Evolutionary conservation across 2,797 vertebrate species (phyloP), one percentile per base, ranked within the genome.

Genomic region (Pangasius sanitwongsei): DNA sequence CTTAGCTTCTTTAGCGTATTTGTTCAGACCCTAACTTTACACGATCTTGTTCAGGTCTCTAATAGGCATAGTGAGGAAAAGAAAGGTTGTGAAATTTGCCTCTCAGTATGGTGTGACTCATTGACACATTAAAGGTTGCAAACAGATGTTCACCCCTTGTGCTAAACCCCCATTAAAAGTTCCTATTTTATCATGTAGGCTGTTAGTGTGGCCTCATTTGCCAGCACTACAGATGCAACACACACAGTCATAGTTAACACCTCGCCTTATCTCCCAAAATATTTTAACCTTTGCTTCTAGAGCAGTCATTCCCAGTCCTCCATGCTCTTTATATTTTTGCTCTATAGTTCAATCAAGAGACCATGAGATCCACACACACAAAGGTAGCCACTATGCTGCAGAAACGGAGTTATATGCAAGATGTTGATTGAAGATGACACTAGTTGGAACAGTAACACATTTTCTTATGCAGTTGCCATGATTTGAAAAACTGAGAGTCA

Each of bases 111-210:
- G 41, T 50, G 28, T 80, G 48, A 25, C 41, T 37, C 34, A 57
- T 55, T 57, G 50, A 80, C 65, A 72, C 25, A 63, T 23, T 57
- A 41, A 87, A 48, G 57, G 7, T 6, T 25, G 37, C 37, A 72
- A 88, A 57, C 67, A 83, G 87, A 80, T 87, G 75, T 80, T 61
- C 48, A 3, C 53, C 34, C 25, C 78, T 31, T n/a, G 61, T 31
- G 55, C 4, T 20, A 18, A 63, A 57, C 55, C 18, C 25, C 48
- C 25, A n/a, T 23, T 87, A 50, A 70, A 3, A 23, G 31, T 37
- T 88, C 37, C 55, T 48, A 16, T 65, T 34, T 78, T 67, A 48
- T 59, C 25, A 20, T n/a, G 50, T 55, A n/a, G 25, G 34, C 13
- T 57, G 57, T n/a, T 23, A 55, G 48, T 69, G 41, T 86, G 85